Base-by-base conservation (phyloP, 2,888 invertebrate species). In the Andrena fulva region DNA sequence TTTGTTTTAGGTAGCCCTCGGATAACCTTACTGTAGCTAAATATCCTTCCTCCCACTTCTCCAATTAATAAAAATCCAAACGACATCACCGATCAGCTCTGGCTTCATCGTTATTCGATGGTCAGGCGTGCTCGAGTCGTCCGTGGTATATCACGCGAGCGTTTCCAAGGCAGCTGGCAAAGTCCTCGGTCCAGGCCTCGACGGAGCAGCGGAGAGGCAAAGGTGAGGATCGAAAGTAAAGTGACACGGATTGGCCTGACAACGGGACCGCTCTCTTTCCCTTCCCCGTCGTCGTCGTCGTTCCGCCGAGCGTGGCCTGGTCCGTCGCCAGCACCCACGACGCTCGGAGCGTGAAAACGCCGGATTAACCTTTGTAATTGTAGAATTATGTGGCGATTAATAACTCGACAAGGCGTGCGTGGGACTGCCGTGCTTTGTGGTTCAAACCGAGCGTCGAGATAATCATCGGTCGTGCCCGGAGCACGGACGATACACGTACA, bases 321-420 rank as follows among this genome's bases (percentile, higher is more conserved):
- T 16, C 69, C 85, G 87, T 87, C 87, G 80, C 82, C 50, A 76
- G 88, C 88, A 86, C 86, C 85, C 84, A 85, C 85, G 80, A 76
- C 86, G 87, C 89, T 87, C 86, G 78, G 82, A 91, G 91, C 91
- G 91, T 90, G 92, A 92, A 92, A 92, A 91, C 90, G 88, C 77
- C 87, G 89, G 89, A 89, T 91, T 91, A 90, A 91, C 90, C 91
- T 90, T 90, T 90, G 91, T 90, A 90, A 91, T 91, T 90, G 90
- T 90, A 89, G 88, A 91, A 92, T 92, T 90, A 91, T 90, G 89
- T 85, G 91, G 89, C 90, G 90, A 92, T 92, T 92, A 92, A 92
- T 92, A 91, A 92, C 87, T 87, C 89, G 90, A 89, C 89, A 86
- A 91, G 89, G 91, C 89, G 89, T 89, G 91, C 90, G 91, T 91